These are phyloP conservation scores for Anoncus sp. DNA, from an alignment of 2,888 invertebrate genomes.

Conservation along the genomic window DNA sequence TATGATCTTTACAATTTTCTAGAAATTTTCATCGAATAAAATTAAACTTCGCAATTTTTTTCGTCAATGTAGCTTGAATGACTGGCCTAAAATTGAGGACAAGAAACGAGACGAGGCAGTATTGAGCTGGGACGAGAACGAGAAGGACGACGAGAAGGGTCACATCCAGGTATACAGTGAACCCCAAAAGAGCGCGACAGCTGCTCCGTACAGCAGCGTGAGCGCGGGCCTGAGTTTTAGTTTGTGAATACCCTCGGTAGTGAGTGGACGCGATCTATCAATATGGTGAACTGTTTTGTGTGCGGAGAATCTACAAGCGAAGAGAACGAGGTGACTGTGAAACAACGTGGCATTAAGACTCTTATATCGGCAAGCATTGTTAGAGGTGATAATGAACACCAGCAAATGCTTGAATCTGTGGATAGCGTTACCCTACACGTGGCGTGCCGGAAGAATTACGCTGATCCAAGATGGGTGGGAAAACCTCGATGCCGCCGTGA, in stretches of 20 bases:
- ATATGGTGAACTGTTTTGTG: constrained; percentile 26
- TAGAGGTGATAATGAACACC: constrained; percentile 5
- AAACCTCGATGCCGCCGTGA: background rate
- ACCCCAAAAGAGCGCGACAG: background rate
- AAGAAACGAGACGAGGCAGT: no score
- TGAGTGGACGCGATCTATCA: background rate
- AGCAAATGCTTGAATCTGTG: constrained; percentile 9
- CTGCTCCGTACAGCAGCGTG: constrained; percentile 10
- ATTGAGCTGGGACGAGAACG: no score
- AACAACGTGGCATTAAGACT: constrained; percentile 1
- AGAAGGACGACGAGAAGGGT: no score
- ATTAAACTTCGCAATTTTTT: no score
- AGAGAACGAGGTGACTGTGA: constrained; percentile 3
- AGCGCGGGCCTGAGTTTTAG: constrained; percentile 4
- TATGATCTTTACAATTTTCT: no score
- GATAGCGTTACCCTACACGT: constrained; percentile 12
- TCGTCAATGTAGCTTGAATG: no score
- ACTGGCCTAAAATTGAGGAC: no score
- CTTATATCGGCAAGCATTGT: constrained; percentile 17
- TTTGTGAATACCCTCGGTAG: background rate
- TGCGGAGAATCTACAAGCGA: constrained; percentile 2
- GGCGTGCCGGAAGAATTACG: background rate
- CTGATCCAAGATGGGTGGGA: constrained; percentile 14
- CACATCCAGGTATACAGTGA: constrained; percentile 3
- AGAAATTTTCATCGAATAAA: no score